Evolutionary conservation across 2,888 invertebrate species (phyloP), one percentile per base, ranked within the genome.

Genomic region (Hololepta plana): DNA sequence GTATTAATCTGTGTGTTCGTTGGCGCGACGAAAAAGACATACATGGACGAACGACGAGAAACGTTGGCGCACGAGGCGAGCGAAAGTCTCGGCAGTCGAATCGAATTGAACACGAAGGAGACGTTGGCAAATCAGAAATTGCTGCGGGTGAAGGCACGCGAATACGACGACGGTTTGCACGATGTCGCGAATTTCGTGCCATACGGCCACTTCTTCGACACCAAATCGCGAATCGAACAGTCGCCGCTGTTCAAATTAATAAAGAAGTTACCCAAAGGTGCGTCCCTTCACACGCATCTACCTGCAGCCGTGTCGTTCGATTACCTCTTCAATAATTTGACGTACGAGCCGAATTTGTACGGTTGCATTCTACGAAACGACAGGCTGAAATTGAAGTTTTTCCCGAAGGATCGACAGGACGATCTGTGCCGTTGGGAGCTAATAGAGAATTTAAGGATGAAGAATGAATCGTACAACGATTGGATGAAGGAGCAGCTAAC

Each of bases 281-380:
- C 17, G 7, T 7, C n/a, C 7, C n/a, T 17, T 7, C 77, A 76
- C 45, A 58, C 67, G 0, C 80, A 80, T 42, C 67, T 75, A 35
- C 65, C 68, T 30, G 70, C 70, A 0, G 51, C 72, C 1, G 58
- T 65, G 11, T 68, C 68, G 4, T 55, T 64, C 0, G 67, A 72
- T 33, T 75, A 63, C 35, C 38, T 76, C 1, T 43, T 74, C 19
- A 40, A 50, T 4, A 62, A 70, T 20, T 40, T 77, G 14, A 75
- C 75, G 0, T 71, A 70, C 35, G 56, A 59, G 32, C 60, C 65
- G 0, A 41, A 72, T 42, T 48, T 77, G 1, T 71, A 68, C 38
- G 56, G 68, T 22, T 43, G 45, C 27, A 43, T 46, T 9, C 9
- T 20, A 9, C 7, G 6, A n/a, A 41, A 49, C 14, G 43, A 32